A percentile compares a stretch with the other conserved stretches of the same genome.
Conservation (phyloP, 1,140 invertebrate species). For the Drosophila prosaltans region DNA sequence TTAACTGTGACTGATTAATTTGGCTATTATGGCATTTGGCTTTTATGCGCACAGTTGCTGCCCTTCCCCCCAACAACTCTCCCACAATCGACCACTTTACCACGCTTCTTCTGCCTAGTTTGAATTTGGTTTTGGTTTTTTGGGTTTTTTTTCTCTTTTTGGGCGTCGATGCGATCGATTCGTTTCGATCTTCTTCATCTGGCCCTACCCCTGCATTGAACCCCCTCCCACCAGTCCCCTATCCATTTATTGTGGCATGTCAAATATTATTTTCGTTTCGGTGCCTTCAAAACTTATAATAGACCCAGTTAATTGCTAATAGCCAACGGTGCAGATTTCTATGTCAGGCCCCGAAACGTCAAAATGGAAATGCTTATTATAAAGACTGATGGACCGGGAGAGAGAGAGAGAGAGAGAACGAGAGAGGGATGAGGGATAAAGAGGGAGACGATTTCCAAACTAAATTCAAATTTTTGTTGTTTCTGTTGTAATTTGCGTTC, state of each 20-base stretch:
- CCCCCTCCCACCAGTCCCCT: neutral
- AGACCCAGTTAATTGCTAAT: constrained; percentile 82
- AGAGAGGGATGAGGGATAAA: too few species aligned
- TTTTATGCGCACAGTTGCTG: constrained; percentile 74
- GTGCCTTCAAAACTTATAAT: constrained; percentile 63
- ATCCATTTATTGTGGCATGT: constrained; percentile 63
- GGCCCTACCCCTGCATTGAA: neutral
- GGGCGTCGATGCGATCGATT: constrained; percentile 66
- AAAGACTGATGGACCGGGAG: constrained; percentile 29
- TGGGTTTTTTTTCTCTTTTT: constrained; percentile 27
- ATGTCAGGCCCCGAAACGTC: constrained; percentile 68
- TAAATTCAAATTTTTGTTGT: constrained; percentile 51
- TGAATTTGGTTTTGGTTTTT: constrained; percentile 9
- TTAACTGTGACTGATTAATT: constrained; percentile 81
- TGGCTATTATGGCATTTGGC: constrained; percentile 81
- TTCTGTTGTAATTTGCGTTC: constrained; percentile 69
- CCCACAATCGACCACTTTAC: constrained; percentile 17
- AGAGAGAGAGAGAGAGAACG: too few species aligned
- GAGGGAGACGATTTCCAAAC: neutral
- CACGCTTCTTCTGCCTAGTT: constrained; percentile 7
- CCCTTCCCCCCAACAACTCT: neutral
- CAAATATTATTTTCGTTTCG: constrained; percentile 70
- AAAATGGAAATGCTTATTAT: constrained; percentile 74
- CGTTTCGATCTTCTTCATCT: constrained; percentile 77
- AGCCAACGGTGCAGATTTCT: constrained; percentile 81